Base-by-base conservation (phyloP, 1,140 invertebrate genomes). In the Limonius californicus region DNA sequence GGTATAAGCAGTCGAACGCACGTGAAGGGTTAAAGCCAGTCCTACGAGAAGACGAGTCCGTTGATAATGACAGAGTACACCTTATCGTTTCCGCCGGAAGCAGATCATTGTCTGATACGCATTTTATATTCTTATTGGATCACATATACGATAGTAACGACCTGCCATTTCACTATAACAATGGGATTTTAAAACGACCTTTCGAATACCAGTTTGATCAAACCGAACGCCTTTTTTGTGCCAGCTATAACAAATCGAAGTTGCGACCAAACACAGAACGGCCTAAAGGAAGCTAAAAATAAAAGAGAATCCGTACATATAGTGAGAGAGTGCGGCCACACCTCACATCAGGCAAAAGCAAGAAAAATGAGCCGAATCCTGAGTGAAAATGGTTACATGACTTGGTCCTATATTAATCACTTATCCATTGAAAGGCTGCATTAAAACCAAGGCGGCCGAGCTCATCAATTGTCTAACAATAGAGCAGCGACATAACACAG, bases 401-500 rank as follows among this genome's bases (percentile, higher is more conserved):
- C 56, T 39, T 35, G 35, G 45, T 43, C 27, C 54, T 20, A 57
- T 63, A 66, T 66, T 63, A 64, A 66, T 66, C 62, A 66, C 62
- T 57, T 64, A 66, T 66, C 65, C 62, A 66, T 60, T 61, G 61
- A 63, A 64, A 61, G 65, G 50, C 54, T 32, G 57, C 65, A 66
- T 66, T 64, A 66, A 64, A 66, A 61, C 61, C 65, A 64, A 66
- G 61, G 65, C 65, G 65, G 65, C 62, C 58, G 61, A 47, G 57
- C 65, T 66, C 65, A 66, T 66, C 65, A 66, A 66, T 66, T 66
- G 65, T 66, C 61, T 47, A 66, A 66, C 61, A 66, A 66, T 66
- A 61, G 65, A 47, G 57, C 65, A 64, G 60, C 65, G 65, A 66
- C 65, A 66, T 39, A 39, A 39, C 35, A 39, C 35, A 64, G 65